Evolutionary conservation across 2,888 invertebrate species (phyloP).

Genomic region (Diadegma fenestrale): DNA sequence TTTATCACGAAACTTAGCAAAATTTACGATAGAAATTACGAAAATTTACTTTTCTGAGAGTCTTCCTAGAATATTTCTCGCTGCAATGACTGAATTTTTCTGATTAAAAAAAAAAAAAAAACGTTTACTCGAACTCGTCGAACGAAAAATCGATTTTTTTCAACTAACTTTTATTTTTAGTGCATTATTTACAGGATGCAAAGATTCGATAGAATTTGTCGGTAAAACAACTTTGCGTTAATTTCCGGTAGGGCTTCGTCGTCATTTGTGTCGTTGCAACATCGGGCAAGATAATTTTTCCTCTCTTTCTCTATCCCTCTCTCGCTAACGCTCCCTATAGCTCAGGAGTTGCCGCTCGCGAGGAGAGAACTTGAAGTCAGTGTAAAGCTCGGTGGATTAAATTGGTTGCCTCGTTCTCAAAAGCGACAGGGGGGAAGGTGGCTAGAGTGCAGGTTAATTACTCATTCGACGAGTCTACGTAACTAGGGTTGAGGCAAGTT

Average conservation of each 20-base stretch:
- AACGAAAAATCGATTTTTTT: too few species aligned
- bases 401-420: slow-evolving; percentile 36
- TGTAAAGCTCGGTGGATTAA: slow-evolving; percentile 25
- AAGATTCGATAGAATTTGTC: neutral
- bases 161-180: too few species aligned
- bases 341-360: neutral
- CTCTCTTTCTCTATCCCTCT: neutral
- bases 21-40: too few species aligned
- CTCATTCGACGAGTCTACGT: slow-evolving; percentile 75
- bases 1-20: too few species aligned
- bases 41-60: too few species aligned
- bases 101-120: too few species aligned
- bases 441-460: slow-evolving; percentile 74
- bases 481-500: slow-evolving; percentile 73
- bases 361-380: slow-evolving; percentile 29
- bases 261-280: neutral
- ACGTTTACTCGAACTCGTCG: too few species aligned
- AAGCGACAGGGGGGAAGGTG: slow-evolving; percentile 57
- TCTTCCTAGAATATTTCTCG: too few species aligned
- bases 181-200: too few species aligned
- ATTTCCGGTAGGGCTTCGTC: neutral
- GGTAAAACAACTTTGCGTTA: neutral
- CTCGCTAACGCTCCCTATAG: neutral
- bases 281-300: neutral
- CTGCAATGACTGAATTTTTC: too few species aligned